phyloP scores from a whole-genome alignment of 2,113 vertebrate species.

The Trematomus loennbergii region DNA sequence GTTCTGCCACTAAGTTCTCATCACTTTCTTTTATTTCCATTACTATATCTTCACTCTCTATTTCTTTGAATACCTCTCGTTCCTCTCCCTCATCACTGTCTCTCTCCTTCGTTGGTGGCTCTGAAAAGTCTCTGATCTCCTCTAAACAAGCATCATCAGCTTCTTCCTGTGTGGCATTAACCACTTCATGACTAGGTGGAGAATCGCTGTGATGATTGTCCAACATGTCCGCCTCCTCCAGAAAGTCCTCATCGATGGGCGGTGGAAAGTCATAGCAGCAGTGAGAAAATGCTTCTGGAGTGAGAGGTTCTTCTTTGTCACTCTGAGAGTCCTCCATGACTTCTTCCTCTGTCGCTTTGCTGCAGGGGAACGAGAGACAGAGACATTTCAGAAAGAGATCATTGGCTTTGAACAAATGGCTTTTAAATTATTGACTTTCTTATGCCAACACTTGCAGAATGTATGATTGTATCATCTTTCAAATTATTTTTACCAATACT shows the following conservation, averaged over 20 bases:
- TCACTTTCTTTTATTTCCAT: constrained; percentile 4
- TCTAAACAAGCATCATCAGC: neutral
- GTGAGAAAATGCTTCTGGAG: constrained; percentile 9
- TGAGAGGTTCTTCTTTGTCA: constrained; percentile 9
- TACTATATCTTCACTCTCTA: constrained; percentile 2
- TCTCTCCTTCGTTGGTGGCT: neutral
- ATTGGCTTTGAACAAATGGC: too few species aligned
- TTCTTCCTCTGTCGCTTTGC: constrained; percentile 22
- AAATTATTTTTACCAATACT: neutral
- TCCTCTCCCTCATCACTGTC: constrained; percentile 11
- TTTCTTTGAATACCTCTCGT: neutral
- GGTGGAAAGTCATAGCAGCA: neutral
- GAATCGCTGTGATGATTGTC: constrained; percentile 14
- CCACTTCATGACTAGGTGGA: neutral
- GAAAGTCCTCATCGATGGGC: neutral
- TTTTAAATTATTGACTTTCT: neutral
- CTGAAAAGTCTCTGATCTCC: constrained; percentile 25
- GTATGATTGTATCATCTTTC: neutral
- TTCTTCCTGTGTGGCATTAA: constrained; percentile 1
- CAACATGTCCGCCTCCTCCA: constrained; percentile 9
- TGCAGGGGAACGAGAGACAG: constrained; percentile 32
- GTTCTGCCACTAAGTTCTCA: neutral
- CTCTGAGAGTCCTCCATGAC: neutral
- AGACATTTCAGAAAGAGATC: neutral
- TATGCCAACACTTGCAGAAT: neutral